These are phyloP conservation scores for Pseudomugil gertrudae DNA, from an alignment of 2,797 vertebrate genomes.

Conservation along the genomic window DNA sequence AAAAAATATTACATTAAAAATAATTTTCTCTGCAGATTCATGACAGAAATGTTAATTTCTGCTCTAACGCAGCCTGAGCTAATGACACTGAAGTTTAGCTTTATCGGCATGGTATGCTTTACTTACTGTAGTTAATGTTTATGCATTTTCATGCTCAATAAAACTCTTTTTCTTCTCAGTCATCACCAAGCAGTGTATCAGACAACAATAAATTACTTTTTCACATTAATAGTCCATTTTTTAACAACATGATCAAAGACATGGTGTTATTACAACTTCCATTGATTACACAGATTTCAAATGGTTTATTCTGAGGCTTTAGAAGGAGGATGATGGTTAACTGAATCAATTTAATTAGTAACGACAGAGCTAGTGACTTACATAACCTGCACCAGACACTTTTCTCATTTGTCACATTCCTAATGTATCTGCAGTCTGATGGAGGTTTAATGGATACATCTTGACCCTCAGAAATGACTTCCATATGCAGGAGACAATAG, in stretches of 20 bases:
- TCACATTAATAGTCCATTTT: neutral
- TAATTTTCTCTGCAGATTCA: neutral
- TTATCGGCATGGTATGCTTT: neutral
- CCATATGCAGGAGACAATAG: slow-evolving; percentile 54
- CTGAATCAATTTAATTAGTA: slow-evolving; percentile 16
- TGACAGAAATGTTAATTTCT: neutral
- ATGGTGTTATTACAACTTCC: neutral
- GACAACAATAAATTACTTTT: neutral
- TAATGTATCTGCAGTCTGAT: slow-evolving; percentile 56
- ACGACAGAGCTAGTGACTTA: slow-evolving; percentile 16
- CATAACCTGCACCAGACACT: slow-evolving; percentile 9
- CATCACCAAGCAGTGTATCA: neutral
- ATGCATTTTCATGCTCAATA: neutral
- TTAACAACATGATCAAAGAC: neutral
- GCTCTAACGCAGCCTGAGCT: neutral
- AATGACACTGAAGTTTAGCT: neutral
- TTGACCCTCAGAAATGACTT: slow-evolving; percentile 59
- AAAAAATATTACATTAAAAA: no score
- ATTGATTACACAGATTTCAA: neutral
- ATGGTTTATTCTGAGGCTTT: slow-evolving; percentile 2
- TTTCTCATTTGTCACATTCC: slow-evolving; percentile 50
- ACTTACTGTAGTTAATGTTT: neutral
- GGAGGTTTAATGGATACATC: slow-evolving; percentile 65
- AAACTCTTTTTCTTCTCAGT: no score
- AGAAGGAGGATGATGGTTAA: slow-evolving; percentile 16